phyloP scores from a whole-genome alignment of 2,113 vertebrate species.

The Vulpes ferrilata region DNA sequence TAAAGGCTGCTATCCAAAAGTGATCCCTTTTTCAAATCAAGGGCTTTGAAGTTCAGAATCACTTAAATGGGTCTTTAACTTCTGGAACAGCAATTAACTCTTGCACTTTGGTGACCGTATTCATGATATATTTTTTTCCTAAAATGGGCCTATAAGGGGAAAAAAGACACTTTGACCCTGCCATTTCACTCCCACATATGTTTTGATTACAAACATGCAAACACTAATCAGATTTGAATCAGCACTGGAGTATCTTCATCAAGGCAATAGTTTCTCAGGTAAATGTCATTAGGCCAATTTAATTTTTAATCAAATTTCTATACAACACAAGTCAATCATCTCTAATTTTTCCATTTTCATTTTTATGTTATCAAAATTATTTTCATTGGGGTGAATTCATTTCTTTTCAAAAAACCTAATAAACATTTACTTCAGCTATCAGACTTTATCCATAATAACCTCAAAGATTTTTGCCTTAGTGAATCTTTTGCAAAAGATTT shows the following conservation, averaged over 20 bases:
- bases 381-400: neutral
- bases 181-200: neutral
- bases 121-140: neutral
- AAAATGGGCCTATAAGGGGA: neutral
- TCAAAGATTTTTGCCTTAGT: neutral
- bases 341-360: slow-evolving; percentile 45
- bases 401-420: neutral
- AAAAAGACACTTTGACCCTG: neutral
- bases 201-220: slow-evolving; percentile 50
- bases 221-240: slow-evolving; percentile 33
- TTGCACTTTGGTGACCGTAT: neutral
- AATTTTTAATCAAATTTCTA: slow-evolving; percentile 56
- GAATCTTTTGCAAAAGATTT: neutral
- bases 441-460: neutral
- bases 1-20: neutral
- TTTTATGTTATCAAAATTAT: slow-evolving; percentile 56
- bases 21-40: neutral
- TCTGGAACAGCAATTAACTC: neutral
- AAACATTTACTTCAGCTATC: neutral
- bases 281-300: slow-evolving; percentile 47
- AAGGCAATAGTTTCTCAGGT: neutral
- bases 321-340: slow-evolving; percentile 23
- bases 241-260: neutral
- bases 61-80: neutral
- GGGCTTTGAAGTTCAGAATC: neutral